Evolutionary conservation across 2,888 invertebrate genomes (phyloP).

Genomic region (Drosophila atripex): DNA sequence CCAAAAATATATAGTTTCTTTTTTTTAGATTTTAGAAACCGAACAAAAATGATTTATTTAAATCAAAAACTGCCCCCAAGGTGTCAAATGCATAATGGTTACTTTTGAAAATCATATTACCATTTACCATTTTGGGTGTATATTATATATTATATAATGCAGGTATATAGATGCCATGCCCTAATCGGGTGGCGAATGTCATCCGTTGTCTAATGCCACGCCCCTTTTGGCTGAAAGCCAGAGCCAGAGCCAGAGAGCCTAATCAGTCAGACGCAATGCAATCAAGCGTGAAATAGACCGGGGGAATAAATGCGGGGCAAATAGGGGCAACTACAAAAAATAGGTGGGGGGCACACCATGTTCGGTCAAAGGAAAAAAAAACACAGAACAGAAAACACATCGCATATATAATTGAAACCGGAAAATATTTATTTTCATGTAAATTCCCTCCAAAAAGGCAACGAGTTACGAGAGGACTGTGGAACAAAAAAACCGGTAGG

Average conservation of each 20-base stretch:
- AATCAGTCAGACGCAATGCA: slow-evolving; percentile 67
- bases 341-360: slow-evolving; percentile 24
- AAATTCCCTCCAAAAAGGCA: slow-evolving; percentile 64
- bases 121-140: slow-evolving; percentile 31
- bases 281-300: slow-evolving; percentile 77
- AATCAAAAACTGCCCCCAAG: slow-evolving; percentile 20
- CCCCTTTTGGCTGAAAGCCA: slow-evolving; percentile 43
- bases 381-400: slow-evolving; percentile 6
- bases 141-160: slow-evolving; percentile 10
- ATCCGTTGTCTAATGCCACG: slow-evolving; percentile 28
- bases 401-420: slow-evolving; percentile 80
- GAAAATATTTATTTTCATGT: slow-evolving; percentile 82
- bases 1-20: too few relatives aligned
- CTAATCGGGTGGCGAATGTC: slow-evolving; percentile 38
- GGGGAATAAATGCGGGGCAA: too few relatives aligned
- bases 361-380: slow-evolving; percentile 34
- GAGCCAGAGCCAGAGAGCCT: slow-evolving; percentile 49
- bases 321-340: neutral
- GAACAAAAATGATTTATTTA: neutral
- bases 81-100: slow-evolving; percentile 32
- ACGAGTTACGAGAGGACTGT: neutral
- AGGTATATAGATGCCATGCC: slow-evolving; percentile 21
- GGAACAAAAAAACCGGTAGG: slow-evolving; percentile 53
- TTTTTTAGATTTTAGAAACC: too few relatives aligned
- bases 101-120: slow-evolving; percentile 34